A percentile compares a stretch with the other conserved stretches of the same genome.
Evolutionary conservation across 1,140 invertebrate species (phyloP).

Genomic region (Drosophila micromelanica): DNA sequence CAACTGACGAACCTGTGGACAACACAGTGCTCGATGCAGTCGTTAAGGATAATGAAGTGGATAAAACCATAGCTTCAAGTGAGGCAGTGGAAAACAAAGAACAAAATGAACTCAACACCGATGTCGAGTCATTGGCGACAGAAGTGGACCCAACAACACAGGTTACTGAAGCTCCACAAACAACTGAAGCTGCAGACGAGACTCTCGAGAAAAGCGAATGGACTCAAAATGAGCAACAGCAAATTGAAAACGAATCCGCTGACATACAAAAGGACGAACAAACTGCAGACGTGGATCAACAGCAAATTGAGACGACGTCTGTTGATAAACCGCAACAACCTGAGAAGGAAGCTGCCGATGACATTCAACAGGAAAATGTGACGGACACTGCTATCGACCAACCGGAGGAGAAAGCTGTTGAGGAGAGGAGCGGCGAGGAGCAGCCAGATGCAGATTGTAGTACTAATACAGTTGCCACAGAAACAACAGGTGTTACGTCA

Average conservation of each 20-base stretch:
- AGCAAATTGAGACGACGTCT: background rate
- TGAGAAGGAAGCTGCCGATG: background rate
- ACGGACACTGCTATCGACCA: background rate
- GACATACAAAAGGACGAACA: background rate
- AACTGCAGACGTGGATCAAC: background rate
- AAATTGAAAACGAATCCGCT: background rate
- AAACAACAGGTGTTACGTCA: constrained; percentile 69
- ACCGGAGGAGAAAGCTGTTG: background rate
- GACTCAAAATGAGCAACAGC: background rate
- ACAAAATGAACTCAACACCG: too few species aligned
- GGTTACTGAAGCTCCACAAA: background rate
- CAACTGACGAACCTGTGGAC: too few species aligned
- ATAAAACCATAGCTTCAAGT: too few species aligned
- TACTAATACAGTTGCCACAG: constrained; percentile 4
- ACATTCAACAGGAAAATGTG: background rate
- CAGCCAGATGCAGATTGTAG: background rate
- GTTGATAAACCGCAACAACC: background rate
- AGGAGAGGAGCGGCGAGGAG: background rate
- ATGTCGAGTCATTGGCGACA: too few species aligned
- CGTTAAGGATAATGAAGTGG: too few species aligned
- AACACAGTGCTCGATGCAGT: too few species aligned
- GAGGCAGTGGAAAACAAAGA: too few species aligned
- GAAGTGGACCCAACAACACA: too few species aligned
- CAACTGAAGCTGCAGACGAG: background rate
- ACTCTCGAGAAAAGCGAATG: background rate